A percentile compares a stretch with the other conserved stretches of the same genome.
Conservation (phyloP, 2,888 invertebrate species). For the Chromoteleia sp. region DNA sequence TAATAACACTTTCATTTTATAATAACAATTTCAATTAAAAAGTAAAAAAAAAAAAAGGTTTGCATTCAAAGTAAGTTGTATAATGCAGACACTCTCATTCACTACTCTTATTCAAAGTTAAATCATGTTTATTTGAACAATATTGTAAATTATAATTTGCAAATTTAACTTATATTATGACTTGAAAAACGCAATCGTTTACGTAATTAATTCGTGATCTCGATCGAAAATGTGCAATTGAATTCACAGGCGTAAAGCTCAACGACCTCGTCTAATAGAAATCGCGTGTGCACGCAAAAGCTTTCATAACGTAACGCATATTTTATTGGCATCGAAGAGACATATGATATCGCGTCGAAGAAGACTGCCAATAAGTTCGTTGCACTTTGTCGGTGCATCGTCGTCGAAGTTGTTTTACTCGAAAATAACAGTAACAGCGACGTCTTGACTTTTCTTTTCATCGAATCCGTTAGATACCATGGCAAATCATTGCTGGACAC, state of each 20-base stretch:
- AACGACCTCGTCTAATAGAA: constrained; percentile 46
- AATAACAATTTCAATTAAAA: too few relatives aligned
- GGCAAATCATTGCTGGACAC: not conserved
- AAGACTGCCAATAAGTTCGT: constrained; percentile 62
- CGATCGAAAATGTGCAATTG: constrained; percentile 12
- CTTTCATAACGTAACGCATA: constrained; percentile 52
- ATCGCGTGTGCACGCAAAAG: constrained; percentile 45
- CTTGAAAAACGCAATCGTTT: too few relatives aligned
- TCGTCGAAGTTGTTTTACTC: not conserved
- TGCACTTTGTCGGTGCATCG: constrained; percentile 50
- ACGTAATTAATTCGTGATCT: not conserved
- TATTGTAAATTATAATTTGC: too few relatives aligned
- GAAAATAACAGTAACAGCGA: constrained; percentile 42
- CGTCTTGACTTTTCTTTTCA: constrained; percentile 15
- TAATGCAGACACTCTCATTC: too few relatives aligned
- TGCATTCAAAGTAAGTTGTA: too few relatives aligned
- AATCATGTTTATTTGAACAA: too few relatives aligned
- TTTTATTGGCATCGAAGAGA: constrained; percentile 60
- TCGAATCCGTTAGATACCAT: constrained; percentile 1
- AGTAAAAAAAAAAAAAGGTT: too few relatives aligned
- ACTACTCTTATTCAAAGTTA: too few relatives aligned
- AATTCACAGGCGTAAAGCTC: constrained; percentile 38
- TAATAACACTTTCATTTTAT: too few relatives aligned
- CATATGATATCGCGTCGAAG: constrained; percentile 51
- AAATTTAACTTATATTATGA: too few relatives aligned